Percentiles rank a stretch among this genome's conserved stretches.
phyloP scores from a whole-genome alignment of 1,140 invertebrate genomes.

The Monomorium pharaonis region DNA sequence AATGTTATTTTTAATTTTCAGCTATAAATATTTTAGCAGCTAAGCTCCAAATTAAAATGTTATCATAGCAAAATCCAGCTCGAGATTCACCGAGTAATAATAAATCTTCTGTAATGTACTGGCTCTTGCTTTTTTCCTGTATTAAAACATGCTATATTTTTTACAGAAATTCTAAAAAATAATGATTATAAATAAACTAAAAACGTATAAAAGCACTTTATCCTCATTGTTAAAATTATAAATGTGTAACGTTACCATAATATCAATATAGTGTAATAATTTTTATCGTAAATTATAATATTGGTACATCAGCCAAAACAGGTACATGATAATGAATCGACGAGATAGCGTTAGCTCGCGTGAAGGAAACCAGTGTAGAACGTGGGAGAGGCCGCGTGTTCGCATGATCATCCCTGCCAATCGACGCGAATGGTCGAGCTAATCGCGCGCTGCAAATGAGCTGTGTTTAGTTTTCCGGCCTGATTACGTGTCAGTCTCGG shows the following conservation, averaged over 20 bases:
- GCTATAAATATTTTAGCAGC: neutral
- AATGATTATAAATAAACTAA: neutral
- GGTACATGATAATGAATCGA: neutral
- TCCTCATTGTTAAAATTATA: neutral
- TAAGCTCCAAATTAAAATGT: slow-evolving; percentile 3
- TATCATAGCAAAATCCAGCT: neutral
- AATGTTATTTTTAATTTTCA: slow-evolving; percentile 16
- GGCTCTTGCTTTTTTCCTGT: neutral
- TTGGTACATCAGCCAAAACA: neutral
- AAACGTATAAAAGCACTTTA: neutral
- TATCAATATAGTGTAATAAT: neutral
- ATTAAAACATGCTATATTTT: neutral
- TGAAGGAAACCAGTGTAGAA: slow-evolving; percentile 2
- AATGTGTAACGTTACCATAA: neutral
- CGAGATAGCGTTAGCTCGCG: slow-evolving; percentile 6
- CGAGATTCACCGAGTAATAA: neutral
- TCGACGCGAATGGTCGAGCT: slow-evolving; percentile 11
- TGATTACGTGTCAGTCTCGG: slow-evolving; percentile 60
- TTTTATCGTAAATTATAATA: neutral
- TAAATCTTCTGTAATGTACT: neutral
- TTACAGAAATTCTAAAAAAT: neutral
- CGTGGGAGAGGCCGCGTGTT: slow-evolving; percentile 35
- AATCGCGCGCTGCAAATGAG: slow-evolving; percentile 67
- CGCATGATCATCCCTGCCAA: slow-evolving; percentile 40
- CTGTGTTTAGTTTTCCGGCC: slow-evolving; percentile 68